Evolutionary conservation across 2,797 vertebrate genomes (phyloP), one percentile per base, ranked within the genome.

Genomic region (Emydoidea blandingii): DNA sequence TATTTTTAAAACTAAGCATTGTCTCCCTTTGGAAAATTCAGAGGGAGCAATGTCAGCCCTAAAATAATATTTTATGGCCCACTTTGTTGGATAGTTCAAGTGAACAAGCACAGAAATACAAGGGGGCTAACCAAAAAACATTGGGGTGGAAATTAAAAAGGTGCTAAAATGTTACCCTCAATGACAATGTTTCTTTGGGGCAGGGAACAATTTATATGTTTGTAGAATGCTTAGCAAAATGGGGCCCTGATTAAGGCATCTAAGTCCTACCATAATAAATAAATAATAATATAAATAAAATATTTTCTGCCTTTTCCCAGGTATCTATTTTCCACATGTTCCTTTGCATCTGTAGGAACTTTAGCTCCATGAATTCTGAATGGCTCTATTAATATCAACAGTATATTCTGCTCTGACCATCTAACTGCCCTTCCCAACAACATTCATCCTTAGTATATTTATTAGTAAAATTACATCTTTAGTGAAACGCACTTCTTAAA

Each of bases 181-280:
- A 12, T 57, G 72, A 1, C 6, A 9, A 44, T 1, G 1, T 85
- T 72, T 93, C 29, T 54, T 49, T 34, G 49, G 82, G 34, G 79
- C 54, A 57, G 5, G 5, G 37, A 5, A 1, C 21, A 8, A 21
- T 10, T 41, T 23, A 29, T 56, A 37, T 56, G 44, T 2, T 3
- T 4, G 25, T 25, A 1, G 0, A 8, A n/a, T 34, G 72, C 52
- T 7, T 7, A 1, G 1, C 7, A 76, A 4, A 49, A 8, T 0
- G 0, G 74, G 23, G 52, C 25, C 62, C 27, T 0, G 0, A 44
- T 10, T 23, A 44, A 12, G 10, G 56, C 41, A 84, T 0, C 49
- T 83, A 37, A n/a, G 5, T 52, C 27, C 15, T 0, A 1, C 52
- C 37, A 23, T 41, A 2, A 0, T 1, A 9, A 80, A 11, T 8